phyloP scores from a whole-genome alignment of 2,113 vertebrate genomes.

The Elephas maximus region DNA sequence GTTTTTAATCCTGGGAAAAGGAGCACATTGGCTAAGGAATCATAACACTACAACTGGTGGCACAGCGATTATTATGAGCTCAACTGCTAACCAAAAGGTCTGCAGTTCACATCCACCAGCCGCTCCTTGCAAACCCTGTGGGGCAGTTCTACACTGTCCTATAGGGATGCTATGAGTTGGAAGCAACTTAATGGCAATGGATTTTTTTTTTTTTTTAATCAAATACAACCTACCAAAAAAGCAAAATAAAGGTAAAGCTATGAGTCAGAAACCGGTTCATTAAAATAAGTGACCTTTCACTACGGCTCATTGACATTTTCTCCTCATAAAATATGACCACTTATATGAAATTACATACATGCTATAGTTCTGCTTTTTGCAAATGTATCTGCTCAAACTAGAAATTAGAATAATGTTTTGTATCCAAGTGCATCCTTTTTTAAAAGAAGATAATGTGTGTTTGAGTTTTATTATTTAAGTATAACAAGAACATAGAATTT shows the following conservation, averaged over 20 bases:
- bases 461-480: conserved; percentile 20
- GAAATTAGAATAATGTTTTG: conserved; percentile 63
- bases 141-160: too few relatives aligned
- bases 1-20: conserved; percentile 49
- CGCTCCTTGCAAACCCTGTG: too few relatives aligned
- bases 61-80: too few relatives aligned
- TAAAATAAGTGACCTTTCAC: conserved; percentile 83
- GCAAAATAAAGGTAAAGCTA: conserved; percentile 50
- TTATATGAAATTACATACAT: conserved; percentile 76
- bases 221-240: conserved; percentile 67
- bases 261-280: conserved; percentile 78
- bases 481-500: conserved; percentile 5
- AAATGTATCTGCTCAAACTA: conserved; percentile 52
- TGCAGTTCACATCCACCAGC: too few relatives aligned
- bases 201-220: background rate
- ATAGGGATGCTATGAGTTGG: too few relatives aligned
- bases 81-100: too few relatives aligned
- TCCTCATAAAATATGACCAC: conserved; percentile 76
- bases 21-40: conserved; percentile 48
- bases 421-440: conserved; percentile 38
- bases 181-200: too few relatives aligned
- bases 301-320: conserved; percentile 81
- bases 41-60: conserved; percentile 15
- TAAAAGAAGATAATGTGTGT: conserved; percentile 5
- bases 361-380: conserved; percentile 72